Base-by-base conservation (phyloP, 2,797 vertebrate species). In the Heliangelus exortis region DNA sequence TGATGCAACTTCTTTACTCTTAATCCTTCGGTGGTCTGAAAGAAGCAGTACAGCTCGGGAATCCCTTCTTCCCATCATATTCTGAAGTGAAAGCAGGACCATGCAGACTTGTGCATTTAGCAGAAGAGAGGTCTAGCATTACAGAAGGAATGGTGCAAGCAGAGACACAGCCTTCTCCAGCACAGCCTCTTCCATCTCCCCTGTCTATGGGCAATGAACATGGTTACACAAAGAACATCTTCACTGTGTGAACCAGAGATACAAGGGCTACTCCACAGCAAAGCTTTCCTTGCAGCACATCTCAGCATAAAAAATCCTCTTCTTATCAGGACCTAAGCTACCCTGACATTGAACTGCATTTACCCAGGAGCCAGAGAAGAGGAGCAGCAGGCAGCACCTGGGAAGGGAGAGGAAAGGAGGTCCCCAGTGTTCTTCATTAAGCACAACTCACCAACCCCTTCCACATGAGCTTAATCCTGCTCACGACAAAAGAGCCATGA, bases 61-160 rank as follows among this genome's bases (percentile, higher is more conserved):
- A 74, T 57, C 31, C 39, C 28, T 34, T 51, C n/a, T 19, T 91
- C 45, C 31, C 59, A 71, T 20, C 50, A 2, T 0, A 4, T 55
- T 67, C 69, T 65, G 48, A 74, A 87, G 53, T 13, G 0, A 0
- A 0, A 92, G 26, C 18, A 84, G 39, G 1, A 0, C 59, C 76
- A 26, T 45, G 55, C 39, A 90, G 47, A 82, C 31, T 58, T 6
- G 0, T 16, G 18, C 53, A 73, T 18, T 48, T 63, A 33, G 48
- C 57, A 91, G 48, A 43, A 78, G 9, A 53, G 13, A 51, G 17
- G 51, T 85, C 76, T 68, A 43, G 69, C 58, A 13, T 58, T 77
- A 71, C 19, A 57, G 79, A 58, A 90, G 51, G 36, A 83, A n/a
- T 4, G n/a, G 34, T 43, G 39, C 68, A 79, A 92, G 59, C 45